Conservation (phyloP, 2,888 invertebrate genomes). For the Calameuta filiformis region DNA sequence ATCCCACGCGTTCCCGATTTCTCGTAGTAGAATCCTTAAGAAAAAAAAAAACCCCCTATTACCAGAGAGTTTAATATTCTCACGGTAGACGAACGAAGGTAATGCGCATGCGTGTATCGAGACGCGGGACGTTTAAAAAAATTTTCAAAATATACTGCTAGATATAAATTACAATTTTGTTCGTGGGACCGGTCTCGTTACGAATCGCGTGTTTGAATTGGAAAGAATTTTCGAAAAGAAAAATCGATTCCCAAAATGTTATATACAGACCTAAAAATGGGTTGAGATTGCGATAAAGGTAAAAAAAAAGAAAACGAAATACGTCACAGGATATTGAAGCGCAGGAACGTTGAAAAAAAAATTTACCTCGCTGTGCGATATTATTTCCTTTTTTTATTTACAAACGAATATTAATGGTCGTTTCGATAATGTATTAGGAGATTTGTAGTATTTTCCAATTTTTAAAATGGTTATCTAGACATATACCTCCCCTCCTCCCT, state of each 20-base stretch:
- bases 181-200: not conserved
- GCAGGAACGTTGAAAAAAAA: not conserved
- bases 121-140: not conserved
- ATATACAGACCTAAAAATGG: not conserved
- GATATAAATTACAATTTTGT: not conserved
- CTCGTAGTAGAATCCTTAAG: not conserved
- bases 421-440: not conserved
- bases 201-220: not conserved
- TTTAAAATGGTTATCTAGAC: not conserved
- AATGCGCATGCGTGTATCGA: not conserved
- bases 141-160: too few species aligned
- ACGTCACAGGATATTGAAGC: not conserved
- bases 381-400: not conserved
- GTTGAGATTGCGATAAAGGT: not conserved
- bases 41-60: not conserved
- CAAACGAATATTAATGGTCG: not conserved
- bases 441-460: not conserved
- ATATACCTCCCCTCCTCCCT: not conserved
- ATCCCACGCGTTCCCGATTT: not conserved
- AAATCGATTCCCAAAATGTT: not conserved
- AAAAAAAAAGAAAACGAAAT: not conserved
- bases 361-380: not conserved
- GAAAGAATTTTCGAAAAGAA: not conserved
- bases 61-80: not conserved
- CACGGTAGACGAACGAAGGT: not conserved